Percentiles rank a stretch among this genome's conserved stretches.
phyloP scores from a whole-genome alignment of 2,113 vertebrate genomes.

The Paramormyrops kingsleyae region DNA sequence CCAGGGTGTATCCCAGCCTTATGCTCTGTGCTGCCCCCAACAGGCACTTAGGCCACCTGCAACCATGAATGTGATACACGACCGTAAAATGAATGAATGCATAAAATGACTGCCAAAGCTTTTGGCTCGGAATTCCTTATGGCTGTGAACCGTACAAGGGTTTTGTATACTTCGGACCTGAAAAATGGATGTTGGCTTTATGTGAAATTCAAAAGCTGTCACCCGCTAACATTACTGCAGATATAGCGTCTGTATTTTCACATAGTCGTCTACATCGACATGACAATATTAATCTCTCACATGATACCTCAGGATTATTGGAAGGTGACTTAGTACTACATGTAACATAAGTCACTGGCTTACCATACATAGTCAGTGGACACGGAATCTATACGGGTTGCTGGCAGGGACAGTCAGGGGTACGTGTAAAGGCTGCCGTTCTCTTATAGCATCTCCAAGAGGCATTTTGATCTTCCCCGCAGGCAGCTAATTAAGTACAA shows the following conservation, averaged over 20 bases:
- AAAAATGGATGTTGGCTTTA: slow-evolving; percentile 8
- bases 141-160: slow-evolving; percentile 19
- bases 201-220: slow-evolving; percentile 16
- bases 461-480: slow-evolving; percentile 27
- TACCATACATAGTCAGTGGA: slow-evolving; percentile 20
- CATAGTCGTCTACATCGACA: neutral
- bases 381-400: slow-evolving; percentile 10
- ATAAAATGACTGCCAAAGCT: neutral
- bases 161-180: slow-evolving; percentile 19
- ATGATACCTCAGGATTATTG: slow-evolving; percentile 8
- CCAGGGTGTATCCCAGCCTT: neutral
- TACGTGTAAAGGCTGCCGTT: slow-evolving; percentile 20
- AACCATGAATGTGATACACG: neutral
- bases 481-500: slow-evolving; percentile 32
- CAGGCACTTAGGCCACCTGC: neutral
- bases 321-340: slow-evolving; percentile 14
- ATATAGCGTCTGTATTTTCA: slow-evolving; percentile 7
- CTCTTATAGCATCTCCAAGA: slow-evolving; percentile 20
- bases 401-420: neutral
- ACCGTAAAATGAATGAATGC: neutral
- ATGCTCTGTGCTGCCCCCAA: neutral
- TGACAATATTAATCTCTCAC: slow-evolving; percentile 9
- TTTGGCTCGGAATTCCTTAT: slow-evolving; percentile 8
- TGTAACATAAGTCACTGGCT: slow-evolving; percentile 20
- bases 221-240: slow-evolving; percentile 15